These are phyloP conservation scores for Sinocyclocheilus anshuiensis DNA, from an alignment of 2,113 vertebrate species.

Conservation along the genomic window DNA sequence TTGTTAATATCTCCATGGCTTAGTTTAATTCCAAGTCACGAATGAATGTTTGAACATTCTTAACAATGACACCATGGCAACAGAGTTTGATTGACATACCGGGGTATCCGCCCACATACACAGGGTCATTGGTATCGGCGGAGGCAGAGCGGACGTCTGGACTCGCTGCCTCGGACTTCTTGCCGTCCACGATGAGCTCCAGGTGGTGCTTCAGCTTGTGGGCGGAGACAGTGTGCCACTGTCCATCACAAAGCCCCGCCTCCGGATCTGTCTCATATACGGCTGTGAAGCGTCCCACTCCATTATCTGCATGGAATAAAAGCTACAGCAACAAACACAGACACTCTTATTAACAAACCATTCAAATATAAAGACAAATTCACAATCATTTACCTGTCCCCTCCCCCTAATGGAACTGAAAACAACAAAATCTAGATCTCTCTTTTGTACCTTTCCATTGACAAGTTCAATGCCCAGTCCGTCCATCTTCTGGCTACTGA, in stretches of 20 bases:
- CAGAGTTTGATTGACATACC: constrained; percentile 70
- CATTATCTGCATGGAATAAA: constrained; percentile 92
- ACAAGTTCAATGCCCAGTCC: constrained; percentile 91
- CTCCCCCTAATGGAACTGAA: not conserved
- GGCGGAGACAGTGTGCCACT: constrained; percentile 88
- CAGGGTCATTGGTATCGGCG: constrained; percentile 90
- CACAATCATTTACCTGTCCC: too few relatives aligned
- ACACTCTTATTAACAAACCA: not conserved
- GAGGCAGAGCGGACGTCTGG: constrained; percentile 81
- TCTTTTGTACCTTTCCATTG: constrained; percentile 73
- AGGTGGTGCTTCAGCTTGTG: constrained; percentile 86
- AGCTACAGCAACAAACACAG: constrained; percentile 59
- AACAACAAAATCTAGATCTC: not conserved
- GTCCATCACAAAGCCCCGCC: constrained; percentile 85
- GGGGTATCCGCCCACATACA: constrained; percentile 93
- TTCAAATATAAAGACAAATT: not conserved
- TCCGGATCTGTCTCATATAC: constrained; percentile 75
- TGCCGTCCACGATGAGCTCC: constrained; percentile 85
- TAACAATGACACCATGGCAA: too few relatives aligned
- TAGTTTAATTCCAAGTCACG: too few relatives aligned
- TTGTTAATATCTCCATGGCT: not conserved
- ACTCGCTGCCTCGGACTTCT: constrained; percentile 77
- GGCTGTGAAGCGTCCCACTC: constrained; percentile 87
- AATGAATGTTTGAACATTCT: too few relatives aligned
- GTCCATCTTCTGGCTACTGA: constrained; percentile 92